Evolutionary conservation across 1,140 invertebrate species (phyloP).

Genomic region (Drosophila yakuba): DNA sequence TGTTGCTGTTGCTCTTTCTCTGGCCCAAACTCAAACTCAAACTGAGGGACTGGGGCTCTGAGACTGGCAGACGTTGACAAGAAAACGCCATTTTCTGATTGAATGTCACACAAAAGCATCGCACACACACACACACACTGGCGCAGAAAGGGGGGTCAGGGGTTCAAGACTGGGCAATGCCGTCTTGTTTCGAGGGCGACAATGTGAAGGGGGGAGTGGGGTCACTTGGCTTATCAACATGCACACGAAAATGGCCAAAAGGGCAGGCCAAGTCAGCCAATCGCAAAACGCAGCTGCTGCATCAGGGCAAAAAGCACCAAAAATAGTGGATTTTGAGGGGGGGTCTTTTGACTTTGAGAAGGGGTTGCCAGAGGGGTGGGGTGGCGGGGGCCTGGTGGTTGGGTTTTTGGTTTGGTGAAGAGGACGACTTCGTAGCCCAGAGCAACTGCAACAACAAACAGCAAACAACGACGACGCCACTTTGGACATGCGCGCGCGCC

Average conservation of each 20-base stretch:
- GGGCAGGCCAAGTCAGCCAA: constrained; percentile 76
- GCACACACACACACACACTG: constrained; percentile 5
- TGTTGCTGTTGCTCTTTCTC: neutral
- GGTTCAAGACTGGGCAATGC: constrained; percentile 27
- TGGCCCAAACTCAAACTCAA: constrained; percentile 27
- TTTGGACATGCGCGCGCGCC: constrained; percentile 77
- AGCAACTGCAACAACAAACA: constrained; percentile 46
- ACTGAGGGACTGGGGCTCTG: constrained; percentile 25
- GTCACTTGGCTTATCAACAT: constrained; percentile 77
- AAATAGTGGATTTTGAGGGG: constrained; percentile 13
- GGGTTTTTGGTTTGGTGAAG: neutral
- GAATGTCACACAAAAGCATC: constrained; percentile 78
- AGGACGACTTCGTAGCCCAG: constrained; percentile 54
- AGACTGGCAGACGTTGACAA: constrained; percentile 79
- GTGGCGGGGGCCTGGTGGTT: neutral
- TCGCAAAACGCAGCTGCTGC: constrained; percentile 67
- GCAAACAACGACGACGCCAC: constrained; percentile 58
- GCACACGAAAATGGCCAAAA: constrained; percentile 77
- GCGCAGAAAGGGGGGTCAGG: neutral
- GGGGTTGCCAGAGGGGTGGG: neutral
- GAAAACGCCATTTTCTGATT: constrained; percentile 84
- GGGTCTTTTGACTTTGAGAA: neutral
- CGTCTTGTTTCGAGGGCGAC: constrained; percentile 20
- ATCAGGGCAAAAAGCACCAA: constrained; percentile 51
- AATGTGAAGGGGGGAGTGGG: constrained; percentile 4